Evolutionary conservation across 1,140 invertebrate genomes (phyloP).

Genomic region (Rhopalosiphum maidis): DNA sequence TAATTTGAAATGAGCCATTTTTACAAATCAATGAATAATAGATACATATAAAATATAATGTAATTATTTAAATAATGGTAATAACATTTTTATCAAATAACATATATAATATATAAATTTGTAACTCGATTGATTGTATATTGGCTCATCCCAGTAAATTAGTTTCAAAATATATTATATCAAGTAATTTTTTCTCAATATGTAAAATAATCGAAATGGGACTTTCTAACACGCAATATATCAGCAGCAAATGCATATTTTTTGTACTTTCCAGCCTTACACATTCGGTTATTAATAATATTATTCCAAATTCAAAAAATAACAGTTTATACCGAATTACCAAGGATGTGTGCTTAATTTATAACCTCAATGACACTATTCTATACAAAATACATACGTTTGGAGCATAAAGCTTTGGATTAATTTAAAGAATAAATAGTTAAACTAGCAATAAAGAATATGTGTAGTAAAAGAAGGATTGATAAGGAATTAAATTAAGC

Average conservation of each 20-base stretch:
- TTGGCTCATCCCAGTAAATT: slow-evolving; percentile 25
- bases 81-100: neutral
- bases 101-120: neutral
- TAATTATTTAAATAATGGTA: slow-evolving; percentile 1
- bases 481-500: neutral
- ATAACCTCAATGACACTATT: neutral
- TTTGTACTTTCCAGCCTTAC: slow-evolving; percentile 56
- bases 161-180: neutral
- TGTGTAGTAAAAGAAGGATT: neutral
- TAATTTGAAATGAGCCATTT: slow-evolving; percentile 51
- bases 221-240: slow-evolving; percentile 13
- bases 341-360: slow-evolving; percentile 52
- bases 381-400: neutral
- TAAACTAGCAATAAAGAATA: neutral
- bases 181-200: neutral
- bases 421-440: neutral
- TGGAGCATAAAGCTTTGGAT: slow-evolving; percentile 36
- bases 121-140: neutral
- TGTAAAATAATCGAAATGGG: slow-evolving; percentile 28
- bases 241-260: slow-evolving; percentile 53
- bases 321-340: slow-evolving; percentile 54
- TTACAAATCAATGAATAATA: slow-evolving; percentile 2
- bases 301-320: slow-evolving; percentile 38
- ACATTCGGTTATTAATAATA: slow-evolving; percentile 38
- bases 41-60: neutral